These are phyloP conservation scores for Tinamus guttatus DNA, from an alignment of 2,113 vertebrate genomes.

Conservation along the genomic window DNA sequence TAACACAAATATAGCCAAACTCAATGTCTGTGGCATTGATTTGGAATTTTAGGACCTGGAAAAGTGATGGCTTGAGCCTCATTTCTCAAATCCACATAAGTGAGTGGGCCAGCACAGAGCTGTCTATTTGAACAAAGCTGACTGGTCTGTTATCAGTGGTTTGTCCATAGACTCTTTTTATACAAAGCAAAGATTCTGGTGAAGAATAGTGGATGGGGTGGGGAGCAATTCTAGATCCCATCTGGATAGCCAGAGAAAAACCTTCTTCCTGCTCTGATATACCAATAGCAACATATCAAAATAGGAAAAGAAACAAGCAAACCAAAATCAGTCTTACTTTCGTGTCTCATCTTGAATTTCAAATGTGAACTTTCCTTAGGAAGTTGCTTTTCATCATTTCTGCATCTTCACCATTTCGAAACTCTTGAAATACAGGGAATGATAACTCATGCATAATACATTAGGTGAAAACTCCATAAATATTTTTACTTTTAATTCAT, in stretches of 20 bases:
- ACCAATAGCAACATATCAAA: background rate
- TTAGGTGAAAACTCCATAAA: conserved; percentile 30
- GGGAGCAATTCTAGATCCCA: background rate
- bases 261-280: background rate
- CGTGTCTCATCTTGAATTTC: background rate
- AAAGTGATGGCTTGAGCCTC: background rate
- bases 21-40: background rate
- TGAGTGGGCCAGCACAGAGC: background rate
- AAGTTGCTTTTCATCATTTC: background rate
- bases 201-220: background rate
- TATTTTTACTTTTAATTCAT: conserved; percentile 43
- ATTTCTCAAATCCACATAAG: background rate
- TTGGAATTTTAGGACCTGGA: background rate
- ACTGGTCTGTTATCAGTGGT: background rate
- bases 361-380: background rate
- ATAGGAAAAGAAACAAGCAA: background rate
- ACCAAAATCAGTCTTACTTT: background rate
- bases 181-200: background rate
- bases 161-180: background rate
- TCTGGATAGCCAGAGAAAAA: background rate
- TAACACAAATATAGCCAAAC: background rate
- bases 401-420: background rate
- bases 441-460: background rate
- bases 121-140: background rate
- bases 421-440: background rate